Evolutionary conservation across 2,797 vertebrate genomes (phyloP), one percentile per base, ranked within the genome.

Genomic region (Crenuchus spilurus): DNA sequence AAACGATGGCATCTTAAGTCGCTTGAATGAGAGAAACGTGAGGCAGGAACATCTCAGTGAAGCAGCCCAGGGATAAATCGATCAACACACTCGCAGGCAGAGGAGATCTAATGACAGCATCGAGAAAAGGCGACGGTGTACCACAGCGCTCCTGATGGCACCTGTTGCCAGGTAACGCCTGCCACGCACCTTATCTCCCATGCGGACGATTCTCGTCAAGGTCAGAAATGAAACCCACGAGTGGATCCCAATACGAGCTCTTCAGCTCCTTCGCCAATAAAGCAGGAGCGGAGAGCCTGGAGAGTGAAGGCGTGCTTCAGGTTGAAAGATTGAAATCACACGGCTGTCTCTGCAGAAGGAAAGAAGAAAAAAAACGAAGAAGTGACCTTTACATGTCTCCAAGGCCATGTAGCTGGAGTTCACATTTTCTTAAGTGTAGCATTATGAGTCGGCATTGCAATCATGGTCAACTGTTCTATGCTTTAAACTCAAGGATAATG

Each of bases 91-190:
- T 67, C 6, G 7, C 31, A 42, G 28, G 5, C 13, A 1, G 26
- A 74, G 54, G 46, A 31, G 61, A 76, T 54, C 58, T 70, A 61
- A 74, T 69, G 57, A 60, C 33, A 39, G 46, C 20, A 9, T 20
- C 13, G 16, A 46, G 61, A 42, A 61, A 33, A 18, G 57, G 57
- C 31, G 26, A n/a, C 26, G 20, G 39, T 31, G 16, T 14, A 13
- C 26, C 28, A 55, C 6, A 30, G 35, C 37, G 10, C 39, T 22
- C 7, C 46, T 33, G 62, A 26, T 3, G n/a, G 73, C 64, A 78
- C 75, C 75, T 82, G 78, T 80, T 83, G 78, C 81, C 75, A 80
- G 72, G 75, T 83, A 76, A 83, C 78, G 31, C 18, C 65, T 64
- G 71, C 52, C 49, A 37, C 64, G 30, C 57, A 64, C 69, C 20